Evolutionary conservation across 2,797 vertebrate genomes (phyloP).

Genomic region (Margarornis squamiger): DNA sequence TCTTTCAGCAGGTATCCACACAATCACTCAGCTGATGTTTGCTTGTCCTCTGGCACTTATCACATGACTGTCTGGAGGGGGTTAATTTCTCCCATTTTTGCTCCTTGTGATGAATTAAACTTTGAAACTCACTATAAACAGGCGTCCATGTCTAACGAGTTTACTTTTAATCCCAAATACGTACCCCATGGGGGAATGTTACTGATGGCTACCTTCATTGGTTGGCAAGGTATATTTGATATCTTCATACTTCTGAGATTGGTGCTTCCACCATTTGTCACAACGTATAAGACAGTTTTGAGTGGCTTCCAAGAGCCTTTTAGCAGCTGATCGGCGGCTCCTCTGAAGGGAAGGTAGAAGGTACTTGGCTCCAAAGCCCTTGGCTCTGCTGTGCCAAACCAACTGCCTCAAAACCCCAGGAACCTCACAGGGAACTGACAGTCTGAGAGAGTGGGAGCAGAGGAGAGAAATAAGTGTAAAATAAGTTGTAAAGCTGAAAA

Average conservation of each 20-base stretch:
- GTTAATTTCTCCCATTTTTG: not conserved
- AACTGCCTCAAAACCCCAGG: not conserved
- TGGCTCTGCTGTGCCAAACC: not conserved
- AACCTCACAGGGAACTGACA: not conserved
- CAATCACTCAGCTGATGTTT: not conserved
- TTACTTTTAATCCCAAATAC: not conserved
- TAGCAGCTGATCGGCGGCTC: not conserved
- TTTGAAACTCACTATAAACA: not conserved
- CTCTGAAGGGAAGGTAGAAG: not conserved
- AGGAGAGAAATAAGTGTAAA: not conserved
- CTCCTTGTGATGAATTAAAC: not conserved
- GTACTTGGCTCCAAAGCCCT: not conserved
- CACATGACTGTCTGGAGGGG: not conserved
- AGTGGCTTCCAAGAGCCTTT: not conserved
- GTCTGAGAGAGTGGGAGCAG: not conserved
- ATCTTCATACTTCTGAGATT: not conserved
- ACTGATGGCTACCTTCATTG: not conserved
- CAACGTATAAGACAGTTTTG: not conserved
- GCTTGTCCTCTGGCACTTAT: not conserved
- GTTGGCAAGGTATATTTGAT: not conserved
- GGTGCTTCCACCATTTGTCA: not conserved
- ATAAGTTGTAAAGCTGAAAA: not conserved
- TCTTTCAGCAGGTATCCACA: constrained; percentile 20
- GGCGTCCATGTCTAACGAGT: not conserved
- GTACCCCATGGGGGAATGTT: not conserved